Evolutionary conservation across 2,797 vertebrate genomes (phyloP), one percentile per base, ranked within the genome.

Genomic region (Oryzias dopingdopingensis): DNA sequence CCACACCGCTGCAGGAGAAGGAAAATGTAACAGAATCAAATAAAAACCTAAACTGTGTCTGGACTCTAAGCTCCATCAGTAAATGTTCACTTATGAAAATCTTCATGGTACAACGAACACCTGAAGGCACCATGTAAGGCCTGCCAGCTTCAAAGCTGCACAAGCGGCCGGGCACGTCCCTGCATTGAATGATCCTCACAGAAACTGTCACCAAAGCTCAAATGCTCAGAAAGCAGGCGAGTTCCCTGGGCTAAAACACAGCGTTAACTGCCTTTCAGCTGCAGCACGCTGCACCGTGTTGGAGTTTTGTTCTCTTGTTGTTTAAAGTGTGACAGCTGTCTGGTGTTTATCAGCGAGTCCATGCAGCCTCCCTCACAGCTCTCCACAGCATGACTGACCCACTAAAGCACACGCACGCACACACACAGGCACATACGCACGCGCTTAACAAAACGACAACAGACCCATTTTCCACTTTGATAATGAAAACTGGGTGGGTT

Each of bases 251-350:
- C 67, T 23, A 13, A n/a, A 8, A 24, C 57, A 41, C 10, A 37
- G 32, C 32, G 32, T 10, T 13, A 12, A 37, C 32, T 4, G 67
- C 53, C 22, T 14, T 6, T 61, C 49, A 10, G 53, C 54, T 32
- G 56, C 0, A 37, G 49, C 24, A 17, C 2, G 51, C 61, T 24
- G 67, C 66, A 42, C 45, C 67, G 65, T 65, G 59, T 60, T 56
- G 42, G 62, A 65, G 41, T 77, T 77, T 71, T 65, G 72, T 75
- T 71, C 72, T 79, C 63, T 68, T 76, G 80, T 83, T 85, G 76
- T 84, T 77, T 79, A 71, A 75, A 81, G 80, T 79, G 77, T 75
- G 79, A 86, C 84, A 85, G 84, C 82, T 86, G 84, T 80, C 81
- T 69, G 47, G 71, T 79, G 86, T 83, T 84, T 85, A 81, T 86